These are phyloP conservation scores for Scelioninae gen. 2 DNA, from an alignment of 2,888 invertebrate genomes.

Conservation along the genomic window DNA sequence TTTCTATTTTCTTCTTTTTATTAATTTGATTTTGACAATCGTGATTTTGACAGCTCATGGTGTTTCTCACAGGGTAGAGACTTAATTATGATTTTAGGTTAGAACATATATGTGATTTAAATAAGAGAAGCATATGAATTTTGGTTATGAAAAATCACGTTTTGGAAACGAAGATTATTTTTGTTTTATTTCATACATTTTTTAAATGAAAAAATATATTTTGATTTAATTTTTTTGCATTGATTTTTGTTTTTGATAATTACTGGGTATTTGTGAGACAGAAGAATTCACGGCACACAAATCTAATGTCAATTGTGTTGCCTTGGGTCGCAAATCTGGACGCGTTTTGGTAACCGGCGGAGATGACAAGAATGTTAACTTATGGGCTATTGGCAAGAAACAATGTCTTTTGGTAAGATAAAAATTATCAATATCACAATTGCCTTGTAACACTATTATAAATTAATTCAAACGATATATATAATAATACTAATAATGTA, in stretches of 20 bases:
- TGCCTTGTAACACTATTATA: too few relatives aligned
- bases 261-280: slow-evolving; percentile 69
- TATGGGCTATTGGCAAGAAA: slow-evolving; percentile 97
- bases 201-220: too few relatives aligned
- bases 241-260: too few relatives aligned
- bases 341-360: slow-evolving; percentile 95
- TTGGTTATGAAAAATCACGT: too few relatives aligned
- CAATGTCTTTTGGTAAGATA: slow-evolving; percentile 96
- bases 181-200: too few relatives aligned
- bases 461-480: too few relatives aligned
- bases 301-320: slow-evolving; percentile 91
- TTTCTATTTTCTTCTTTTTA: neutral
- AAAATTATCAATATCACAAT: too few relatives aligned
- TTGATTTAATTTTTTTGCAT: too few relatives aligned
- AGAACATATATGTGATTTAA: neutral
- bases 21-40: neutral
- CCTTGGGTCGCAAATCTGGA: slow-evolving; percentile 93
- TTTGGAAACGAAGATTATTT: neutral
- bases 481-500: too few relatives aligned
- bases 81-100: slow-evolving; percentile 12
- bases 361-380: slow-evolving; percentile 96
- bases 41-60: neutral
- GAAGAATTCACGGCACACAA: slow-evolving; percentile 93
- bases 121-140: too few relatives aligned
- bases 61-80: neutral